Conservation (phyloP, 2,113 vertebrate genomes). For the Trichechus manatus region DNA sequence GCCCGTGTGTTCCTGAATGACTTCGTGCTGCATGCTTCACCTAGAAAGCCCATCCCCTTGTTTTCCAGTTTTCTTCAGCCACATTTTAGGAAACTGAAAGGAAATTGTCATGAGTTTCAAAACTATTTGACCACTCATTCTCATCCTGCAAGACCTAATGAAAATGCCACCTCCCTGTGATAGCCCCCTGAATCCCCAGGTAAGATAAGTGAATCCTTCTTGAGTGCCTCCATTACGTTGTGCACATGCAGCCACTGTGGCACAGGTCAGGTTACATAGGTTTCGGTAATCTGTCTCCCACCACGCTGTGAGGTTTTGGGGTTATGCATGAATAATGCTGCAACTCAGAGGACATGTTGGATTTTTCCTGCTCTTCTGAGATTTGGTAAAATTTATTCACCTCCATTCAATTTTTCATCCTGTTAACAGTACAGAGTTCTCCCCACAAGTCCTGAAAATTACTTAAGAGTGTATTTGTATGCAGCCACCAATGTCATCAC, state of each 20-base stretch:
- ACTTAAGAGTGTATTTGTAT: background rate
- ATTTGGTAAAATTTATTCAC: background rate
- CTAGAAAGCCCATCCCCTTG: background rate
- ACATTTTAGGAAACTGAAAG: background rate
- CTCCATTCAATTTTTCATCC: background rate
- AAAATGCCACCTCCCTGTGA: background rate
- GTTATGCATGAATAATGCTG: background rate
- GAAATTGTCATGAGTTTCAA: background rate
- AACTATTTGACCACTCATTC: background rate
- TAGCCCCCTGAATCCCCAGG: too few relatives aligned
- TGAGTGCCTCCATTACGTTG: accelerated
- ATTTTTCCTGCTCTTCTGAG: background rate
- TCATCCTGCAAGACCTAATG: background rate
- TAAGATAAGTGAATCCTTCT: background rate
- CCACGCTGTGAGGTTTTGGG: background rate
- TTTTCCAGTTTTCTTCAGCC: background rate
- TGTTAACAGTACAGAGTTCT: background rate
- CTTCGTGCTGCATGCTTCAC: background rate
- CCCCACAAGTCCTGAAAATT: background rate
- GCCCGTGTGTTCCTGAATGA: background rate
- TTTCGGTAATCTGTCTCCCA: background rate
- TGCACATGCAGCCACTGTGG: background rate
- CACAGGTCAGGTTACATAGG: too few relatives aligned
- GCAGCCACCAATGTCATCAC: background rate
- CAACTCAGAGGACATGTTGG: background rate